Evolutionary conservation across 2,797 vertebrate genomes (phyloP), one percentile per base, ranked within the genome.

Genomic region (Vespertilio murinus): DNA sequence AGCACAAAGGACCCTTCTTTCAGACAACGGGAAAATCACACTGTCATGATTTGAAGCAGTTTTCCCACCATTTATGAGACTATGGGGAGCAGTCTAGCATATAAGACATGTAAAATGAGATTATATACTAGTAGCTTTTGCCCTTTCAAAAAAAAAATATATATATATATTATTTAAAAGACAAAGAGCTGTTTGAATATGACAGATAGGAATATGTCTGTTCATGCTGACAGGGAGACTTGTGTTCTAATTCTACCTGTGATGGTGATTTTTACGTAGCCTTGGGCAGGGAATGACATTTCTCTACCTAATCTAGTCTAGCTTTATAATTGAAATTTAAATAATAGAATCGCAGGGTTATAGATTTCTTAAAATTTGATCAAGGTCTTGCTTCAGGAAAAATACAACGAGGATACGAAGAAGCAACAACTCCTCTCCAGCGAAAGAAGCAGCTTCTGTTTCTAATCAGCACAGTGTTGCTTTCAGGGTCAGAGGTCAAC

Each of bases 271-370:
- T 49, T 85, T 47, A 84, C 8, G 5, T 74, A 56, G 70, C 91
- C 81, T 12, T 64, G 61, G 82, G 94, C 81, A 45, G 61, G 35
- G 52, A 56, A 61, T 77, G 95, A 95, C 90, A 95, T 94, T 97
- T 95, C 93, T 92, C 81, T 93, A n/a, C 35, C 49, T 80, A 28
- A 96, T 95, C 35, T 47, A 88, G 80, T 83, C 79, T 94, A 77
- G 42, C 82, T 93, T 93, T 88, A 73, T 97, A 95, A 96, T 95
- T 96, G 95, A 75, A 82, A 95, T 95, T 96, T 96, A 97, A 97
- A 97, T 97, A 97, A 95, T 95, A 93, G 84, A 97, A 96, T 95
- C 64, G 35, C 45, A 35, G 71, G 81, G 56, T 83, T 82, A 90
- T 13, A 67, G 65, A 96, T 96, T 94, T 94, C 84, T 92, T 64